Conservation (phyloP, 2,113 vertebrate genomes). For the Siniperca knerii region DNA sequence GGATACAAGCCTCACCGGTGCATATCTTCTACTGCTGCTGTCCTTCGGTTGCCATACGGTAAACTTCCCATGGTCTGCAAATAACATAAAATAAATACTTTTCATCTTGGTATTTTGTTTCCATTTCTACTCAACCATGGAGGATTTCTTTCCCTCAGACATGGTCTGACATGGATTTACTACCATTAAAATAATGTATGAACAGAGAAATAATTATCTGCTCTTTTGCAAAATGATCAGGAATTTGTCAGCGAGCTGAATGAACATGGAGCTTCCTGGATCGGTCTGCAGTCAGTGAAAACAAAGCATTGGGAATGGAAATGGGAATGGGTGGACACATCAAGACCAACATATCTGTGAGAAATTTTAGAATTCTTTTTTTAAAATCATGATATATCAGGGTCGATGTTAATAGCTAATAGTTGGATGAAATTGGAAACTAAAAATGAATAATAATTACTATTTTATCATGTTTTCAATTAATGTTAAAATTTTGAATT, state of each 20-base stretch:
- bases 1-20: too few species aligned
- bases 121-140: too few species aligned
- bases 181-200: background rate
- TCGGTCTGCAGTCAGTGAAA: background rate
- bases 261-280: background rate
- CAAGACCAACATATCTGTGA: fast-evolving
- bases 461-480: background rate
- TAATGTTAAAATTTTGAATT: background rate
- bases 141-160: background rate
- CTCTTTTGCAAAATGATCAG: background rate
- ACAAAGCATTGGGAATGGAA: fast-evolving
- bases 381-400: background rate
- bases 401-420: background rate
- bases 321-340: constrained; percentile 5
- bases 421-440: background rate
- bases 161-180: background rate
- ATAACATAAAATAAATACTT: too few species aligned
- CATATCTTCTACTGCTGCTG: too few species aligned
- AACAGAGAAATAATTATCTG: background rate
- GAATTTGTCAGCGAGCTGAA: background rate
- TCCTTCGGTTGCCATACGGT: too few species aligned
- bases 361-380: background rate
- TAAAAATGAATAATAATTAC: too few species aligned
- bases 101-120: too few species aligned
- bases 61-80: too few species aligned